Conservation (phyloP, 2,888 invertebrate genomes). For the Ophion ventricosus region DNA sequence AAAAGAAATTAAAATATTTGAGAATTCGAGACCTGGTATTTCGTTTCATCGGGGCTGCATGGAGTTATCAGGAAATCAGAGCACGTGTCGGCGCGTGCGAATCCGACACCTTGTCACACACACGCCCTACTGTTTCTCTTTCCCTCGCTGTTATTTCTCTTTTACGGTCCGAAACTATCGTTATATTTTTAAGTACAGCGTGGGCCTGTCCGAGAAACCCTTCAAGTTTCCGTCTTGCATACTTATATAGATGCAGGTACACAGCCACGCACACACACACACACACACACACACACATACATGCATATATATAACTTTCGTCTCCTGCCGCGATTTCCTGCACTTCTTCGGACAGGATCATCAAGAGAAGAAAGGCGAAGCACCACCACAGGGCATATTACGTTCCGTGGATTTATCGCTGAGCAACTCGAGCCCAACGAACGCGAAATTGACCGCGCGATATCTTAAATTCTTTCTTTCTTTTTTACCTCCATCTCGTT, state of each 20-base stretch:
- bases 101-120: constrained; percentile 53
- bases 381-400: constrained; percentile 56
- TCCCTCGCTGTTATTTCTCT: constrained; percentile 16
- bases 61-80: constrained; percentile 63
- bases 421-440: constrained; percentile 54
- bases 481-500: constrained; percentile 35
- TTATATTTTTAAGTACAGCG: constrained; percentile 27
- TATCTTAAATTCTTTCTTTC: constrained; percentile 55
- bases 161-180: constrained; percentile 48
- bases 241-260: background rate
- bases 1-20: constrained; percentile 35
- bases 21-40: constrained; percentile 56
- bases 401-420: constrained; percentile 50
- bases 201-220: constrained; percentile 66
- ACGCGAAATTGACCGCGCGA: constrained; percentile 57
- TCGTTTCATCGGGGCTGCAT: constrained; percentile 56
- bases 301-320: constrained; percentile 21
- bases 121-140: background rate
- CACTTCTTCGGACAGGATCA: constrained; percentile 38
- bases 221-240: constrained; percentile 59
- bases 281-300: background rate
- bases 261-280: background rate
- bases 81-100: constrained; percentile 60
- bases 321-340: constrained; percentile 57
- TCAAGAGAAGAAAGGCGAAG: constrained; percentile 30